These are phyloP conservation scores for Anagrus nilaparvatae DNA, from an alignment of 1,140 invertebrate species.

Conservation along the genomic window DNA sequence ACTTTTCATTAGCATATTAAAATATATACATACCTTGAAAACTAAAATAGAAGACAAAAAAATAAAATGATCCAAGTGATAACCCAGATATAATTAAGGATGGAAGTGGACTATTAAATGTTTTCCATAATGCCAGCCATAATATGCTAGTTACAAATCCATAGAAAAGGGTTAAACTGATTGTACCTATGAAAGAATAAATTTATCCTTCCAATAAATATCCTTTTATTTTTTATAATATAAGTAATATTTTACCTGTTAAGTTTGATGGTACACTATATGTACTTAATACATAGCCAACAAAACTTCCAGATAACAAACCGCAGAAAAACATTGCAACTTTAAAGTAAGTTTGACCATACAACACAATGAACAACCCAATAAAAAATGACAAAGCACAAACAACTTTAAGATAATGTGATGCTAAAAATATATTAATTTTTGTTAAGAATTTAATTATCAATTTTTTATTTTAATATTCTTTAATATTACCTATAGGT, in stretches of 20 bases:
- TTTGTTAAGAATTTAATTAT: no score
- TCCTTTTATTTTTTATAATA: neutral
- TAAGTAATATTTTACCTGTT: slow-evolving; percentile 1
- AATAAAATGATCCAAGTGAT: slow-evolving; percentile 44
- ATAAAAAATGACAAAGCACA: slow-evolving; percentile 1
- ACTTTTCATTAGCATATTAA: no score
- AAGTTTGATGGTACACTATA: neutral
- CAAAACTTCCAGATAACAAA: neutral
- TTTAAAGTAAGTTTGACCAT: slow-evolving; percentile 6
- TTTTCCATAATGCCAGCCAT: slow-evolving; percentile 5
- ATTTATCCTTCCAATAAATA: neutral
- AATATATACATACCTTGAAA: slow-evolving; percentile 52
- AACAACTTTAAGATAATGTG: neutral
- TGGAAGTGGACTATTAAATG: slow-evolving; percentile 5
- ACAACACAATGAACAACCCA: slow-evolving; percentile 3
- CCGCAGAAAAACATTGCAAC: slow-evolving; percentile 5
- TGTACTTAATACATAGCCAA: slow-evolving; percentile 5
- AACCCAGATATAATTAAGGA: slow-evolving; percentile 39
- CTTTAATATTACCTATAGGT: slow-evolving; percentile 38
- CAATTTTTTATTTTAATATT: no score
- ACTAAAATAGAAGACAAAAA: slow-evolving; percentile 45
- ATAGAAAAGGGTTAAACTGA: neutral
- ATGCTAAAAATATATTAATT: slow-evolving; percentile 6
- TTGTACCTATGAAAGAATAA: slow-evolving; percentile 2
- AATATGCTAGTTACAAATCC: slow-evolving; percentile 2